Base-by-base conservation (phyloP, 2,113 vertebrate species). In the Prolemur simus region DNA sequence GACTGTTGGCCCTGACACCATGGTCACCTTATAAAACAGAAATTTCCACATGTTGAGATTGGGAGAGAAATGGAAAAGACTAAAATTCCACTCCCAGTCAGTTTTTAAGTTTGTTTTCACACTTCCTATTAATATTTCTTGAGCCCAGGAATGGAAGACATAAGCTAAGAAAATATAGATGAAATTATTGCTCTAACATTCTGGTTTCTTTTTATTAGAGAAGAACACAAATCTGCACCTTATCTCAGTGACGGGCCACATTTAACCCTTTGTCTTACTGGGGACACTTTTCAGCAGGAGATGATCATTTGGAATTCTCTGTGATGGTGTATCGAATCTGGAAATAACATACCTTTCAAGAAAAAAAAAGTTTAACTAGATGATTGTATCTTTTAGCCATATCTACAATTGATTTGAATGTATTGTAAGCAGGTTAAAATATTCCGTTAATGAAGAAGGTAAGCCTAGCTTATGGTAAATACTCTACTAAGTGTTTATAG, bases 401-500 rank as follows among this genome's bases (percentile, higher is more conserved):
- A 92, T 96, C 96, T 86, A 68, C 96, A 97, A 96, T 98, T 98
- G 98, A 98, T 98, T 96, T 97, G 97, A 98, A 96, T 98, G 97
- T 98, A 97, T 96, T 96, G 97, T 97, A 97, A 97, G 94, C 95
- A 97, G 97, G 98, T 98, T 98, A 98, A 98, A 98, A 98, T 98
- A 98, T 96, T 98, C 98, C 97, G 97, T 98, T 99, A 99, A 98
- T 98, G 97, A 98, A 98, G 97, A 98, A 98, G 98, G 98, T 98
- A 98, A 98, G 97, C 97, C 95, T 98, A 98, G 98, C 96, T 99
- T 98, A 98, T 98, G 98, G 98, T 99, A 99, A 99, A 98, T 98
- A 98, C 97, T 96, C 97, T 98, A 98, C 98, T 99, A 99, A 99
- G 98, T 99, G 98, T 99, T 99, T 99, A 98, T 98, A 98, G 99